Evolutionary conservation across 2,888 invertebrate species (phyloP), one percentile per base, ranked within the genome.

Genomic region (Eudasyphora cyanicolor): DNA sequence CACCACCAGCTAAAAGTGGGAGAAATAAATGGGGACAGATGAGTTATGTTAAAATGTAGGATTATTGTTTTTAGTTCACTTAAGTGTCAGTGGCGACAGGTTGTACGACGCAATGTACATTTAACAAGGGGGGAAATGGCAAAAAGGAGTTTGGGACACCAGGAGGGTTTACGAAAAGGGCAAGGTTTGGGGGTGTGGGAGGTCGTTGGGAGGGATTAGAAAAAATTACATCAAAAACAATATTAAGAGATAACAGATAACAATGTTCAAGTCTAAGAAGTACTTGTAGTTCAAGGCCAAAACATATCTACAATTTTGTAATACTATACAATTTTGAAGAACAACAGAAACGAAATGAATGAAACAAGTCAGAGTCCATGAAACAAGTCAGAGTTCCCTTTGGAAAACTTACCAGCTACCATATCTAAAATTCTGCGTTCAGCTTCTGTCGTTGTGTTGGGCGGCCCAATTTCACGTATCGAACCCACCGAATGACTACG

Each of bases 361-460:
- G n/a, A 69, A 24, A 62, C 27, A 71, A n/a, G 35, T n/a, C 7
- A n/a, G n/a, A 2, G 45, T 4, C 45, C 45, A 69, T 49, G n/a
- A n/a, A n/a, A n/a, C n/a, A n/a, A n/a, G 14, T 49, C 17, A 49
- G n/a, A n/a, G n/a, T n/a, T n/a, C n/a, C n/a, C n/a, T n/a, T n/a
- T n/a, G n/a, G 27, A 74, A 2, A 76, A 88, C 88, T 89, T 86
- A 92, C 92, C 95, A 86, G 95, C 94, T 84, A 96, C 94, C 88
- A 96, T 93, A 85, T 96, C 96, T 86, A 96, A 93, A 86, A 96
- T 96, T 87, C 95, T 94, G 88, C 95, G 94, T 88, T 96, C 96
- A n/a, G 92, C 92, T 42, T 95, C 95, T 5, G 94, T 94, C 8
- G n/a, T n/a, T n/a, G 81, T 87, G 17, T 38, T 67, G 29, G 60